Conservation (phyloP, 2,797 vertebrate species). For the Taenioides sp. region DNA sequence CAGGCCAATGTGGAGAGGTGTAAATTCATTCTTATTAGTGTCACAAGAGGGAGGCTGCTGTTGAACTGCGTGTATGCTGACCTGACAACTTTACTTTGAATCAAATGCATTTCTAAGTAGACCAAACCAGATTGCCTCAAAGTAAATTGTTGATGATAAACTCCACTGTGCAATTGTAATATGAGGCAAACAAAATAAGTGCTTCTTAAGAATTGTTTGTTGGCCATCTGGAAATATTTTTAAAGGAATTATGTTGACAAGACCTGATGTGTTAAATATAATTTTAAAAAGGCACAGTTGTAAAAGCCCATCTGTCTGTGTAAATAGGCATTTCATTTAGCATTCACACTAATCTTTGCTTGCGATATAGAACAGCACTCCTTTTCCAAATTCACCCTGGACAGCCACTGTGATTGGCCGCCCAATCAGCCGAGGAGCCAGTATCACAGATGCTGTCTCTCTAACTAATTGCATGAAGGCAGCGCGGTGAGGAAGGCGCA, state of each 20-base stretch:
- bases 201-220: conserved; percentile 12
- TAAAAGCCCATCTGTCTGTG: conserved; percentile 32
- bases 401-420: conserved; percentile 45
- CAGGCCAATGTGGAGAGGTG: conserved; percentile 1
- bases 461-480: conserved; percentile 49
- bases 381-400: conserved; percentile 43
- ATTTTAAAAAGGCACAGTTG: conserved; percentile 17
- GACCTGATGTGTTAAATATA: conserved; percentile 16
- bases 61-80: not conserved
- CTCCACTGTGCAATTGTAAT: not conserved
- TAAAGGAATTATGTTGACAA: conserved; percentile 11
- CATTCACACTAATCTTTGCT: conserved; percentile 35
- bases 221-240: conserved; percentile 8
- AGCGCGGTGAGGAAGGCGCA: conserved; percentile 25
- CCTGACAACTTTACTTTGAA: not conserved
- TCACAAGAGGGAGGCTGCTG: not conserved
- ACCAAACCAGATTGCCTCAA: not conserved
- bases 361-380: conserved; percentile 30
- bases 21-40: conserved; percentile 7
- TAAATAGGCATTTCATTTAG: conserved; percentile 32
- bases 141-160: conserved; percentile 3
- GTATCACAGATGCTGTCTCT: conserved; percentile 56
- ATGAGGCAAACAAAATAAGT: conserved; percentile 12
- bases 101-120: not conserved
- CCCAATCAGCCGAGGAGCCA: conserved; percentile 49